Percentiles rank a stretch among this genome's conserved stretches.
Evolutionary conservation across 2,888 invertebrate genomes (phyloP).

Genomic region (Embidobia sp.): DNA sequence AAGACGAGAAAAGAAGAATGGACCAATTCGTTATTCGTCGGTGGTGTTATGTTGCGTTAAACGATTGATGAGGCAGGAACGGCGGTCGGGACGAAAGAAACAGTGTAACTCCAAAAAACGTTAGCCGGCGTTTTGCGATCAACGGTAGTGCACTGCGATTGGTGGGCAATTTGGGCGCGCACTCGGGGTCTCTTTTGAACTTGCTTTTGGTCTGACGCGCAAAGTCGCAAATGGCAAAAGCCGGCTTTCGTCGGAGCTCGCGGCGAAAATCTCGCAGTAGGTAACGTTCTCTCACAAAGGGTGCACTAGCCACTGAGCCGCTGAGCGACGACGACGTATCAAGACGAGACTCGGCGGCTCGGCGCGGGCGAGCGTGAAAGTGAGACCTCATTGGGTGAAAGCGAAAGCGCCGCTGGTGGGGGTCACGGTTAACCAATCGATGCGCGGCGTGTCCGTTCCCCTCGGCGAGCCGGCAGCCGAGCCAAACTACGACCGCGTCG

Average conservation of each 20-base stretch:
- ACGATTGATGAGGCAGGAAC: no score
- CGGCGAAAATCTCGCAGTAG: constrained; percentile 25
- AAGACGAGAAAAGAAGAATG: no score
- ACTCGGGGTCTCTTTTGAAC: not conserved
- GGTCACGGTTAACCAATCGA: constrained; percentile 82
- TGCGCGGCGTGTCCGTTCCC: constrained; percentile 73
- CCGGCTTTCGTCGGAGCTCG: constrained; percentile 48
- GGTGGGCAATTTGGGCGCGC: constrained; percentile 12
- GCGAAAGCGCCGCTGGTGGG: constrained; percentile 81
- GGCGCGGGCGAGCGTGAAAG: constrained; percentile 79
- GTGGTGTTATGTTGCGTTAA: no score
- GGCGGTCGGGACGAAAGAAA: no score
- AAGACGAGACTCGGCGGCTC: constrained; percentile 72
- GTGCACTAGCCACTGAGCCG: constrained; percentile 75
- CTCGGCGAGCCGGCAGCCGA: constrained; percentile 45
- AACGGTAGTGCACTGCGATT: not conserved
- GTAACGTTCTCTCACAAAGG: constrained; percentile 72
- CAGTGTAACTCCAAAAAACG: no score
- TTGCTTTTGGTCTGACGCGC: constrained; percentile 16
- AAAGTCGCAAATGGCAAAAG: constrained; percentile 18
- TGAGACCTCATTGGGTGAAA: constrained; percentile 82
- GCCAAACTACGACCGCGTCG: constrained; percentile 47
- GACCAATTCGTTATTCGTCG: no score
- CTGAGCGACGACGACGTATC: constrained; percentile 71
- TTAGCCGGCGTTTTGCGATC: constrained; percentile 33